Evolutionary conservation across 2,113 vertebrate species (phyloP), one percentile per base, ranked within the genome.

Genomic region (Leptodactylus fuscus): DNA sequence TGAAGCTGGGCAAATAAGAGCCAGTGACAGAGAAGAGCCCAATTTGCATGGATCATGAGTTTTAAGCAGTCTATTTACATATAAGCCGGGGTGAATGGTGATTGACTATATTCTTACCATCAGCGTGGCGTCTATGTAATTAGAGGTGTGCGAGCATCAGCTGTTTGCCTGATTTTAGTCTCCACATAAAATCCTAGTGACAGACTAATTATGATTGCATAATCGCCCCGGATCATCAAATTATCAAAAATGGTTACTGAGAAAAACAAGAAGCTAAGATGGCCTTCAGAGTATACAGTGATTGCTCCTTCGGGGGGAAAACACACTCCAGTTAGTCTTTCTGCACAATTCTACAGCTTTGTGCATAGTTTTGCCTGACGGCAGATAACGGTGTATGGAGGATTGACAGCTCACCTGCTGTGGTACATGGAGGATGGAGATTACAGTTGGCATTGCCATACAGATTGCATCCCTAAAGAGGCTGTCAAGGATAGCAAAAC

Each of bases 41-140:
- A 65, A 77, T 77, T 85, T 79, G 83, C 83, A 85, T 80, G 75
- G 83, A 71, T 85, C 62, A 80, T 71, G 62, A 75, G 62, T 71
- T 71, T 85, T 32, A 69, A 53, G 29, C 16, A 41, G 75, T 70
- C 60, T 80, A 85, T 85, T 85, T 78, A 70, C 75, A 85, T 83
- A 51, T 79, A 78, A 80, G 60, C 20, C 32, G 70, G 24, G 41
- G 62, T 85, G 83, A 85, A 70, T 85, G 22, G n/a, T 85, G 76
- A 85, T 79, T 85, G 75, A 85, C 83, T 79, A 69, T 58, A 70
- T 58, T 75, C 51, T 83, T 48, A 62, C 53, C 53, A 83, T 18
- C 70, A 34, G 82, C 70, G 44, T 83, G 71, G 70, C 12, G 70
- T 83, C 51, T 16, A 41, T 75, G 53, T 79, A 80, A 80, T 79